Base-by-base conservation (phyloP, 2,888 invertebrate genomes). In the Hoplodrina ambigua region DNA sequence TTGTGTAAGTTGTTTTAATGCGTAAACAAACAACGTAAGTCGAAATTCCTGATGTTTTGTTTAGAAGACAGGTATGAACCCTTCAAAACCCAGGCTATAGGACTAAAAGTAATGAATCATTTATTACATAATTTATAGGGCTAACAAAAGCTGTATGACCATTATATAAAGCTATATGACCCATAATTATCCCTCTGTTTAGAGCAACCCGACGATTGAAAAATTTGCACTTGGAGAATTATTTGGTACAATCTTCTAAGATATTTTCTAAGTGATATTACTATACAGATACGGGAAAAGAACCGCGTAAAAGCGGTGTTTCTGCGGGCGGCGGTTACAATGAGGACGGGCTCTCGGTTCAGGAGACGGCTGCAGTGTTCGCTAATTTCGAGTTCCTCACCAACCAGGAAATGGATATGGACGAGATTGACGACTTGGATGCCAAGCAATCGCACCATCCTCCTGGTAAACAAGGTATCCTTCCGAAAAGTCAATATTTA, bases 361-460 rank as follows among this genome's bases (percentile, higher is more conserved):
- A 95, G 75, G 96, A 97, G 88, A 98, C 98, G 91, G 98, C 98
- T 65, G 98, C 99, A 50, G 99, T 99, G 70, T 98, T 99, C 97
- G 99, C 99, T 64, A 99, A 99, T 93, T 98, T 99, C 94, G 99
- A 99, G 95, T 99, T 99, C 95, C 97, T 99, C 81, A 97, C 98
- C 72, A 97, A 98, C 86, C 97, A 97, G 79, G 98, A 97, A 92
- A 99, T 99, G 95, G 98, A 98, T 96, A 98, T 98, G 93, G 98
- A 98, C 86, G 98, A 98, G 88, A 98, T 98, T 83, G 98, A 98
- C 79, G 98, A 98, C 86, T 96, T 97, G 85, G 97, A 97, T 84
- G 96, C 97, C 33, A 96, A 96, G 87, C 95, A 96, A 84, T 85
- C 93, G 19, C 95, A 95, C 81, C 94, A 94, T 64, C 83, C 91